A percentile compares a stretch with the other conserved stretches of the same genome.
Evolutionary conservation across 2,888 invertebrate genomes (phyloP).

Genomic region (Imbricaverruca yamaguchii): DNA sequence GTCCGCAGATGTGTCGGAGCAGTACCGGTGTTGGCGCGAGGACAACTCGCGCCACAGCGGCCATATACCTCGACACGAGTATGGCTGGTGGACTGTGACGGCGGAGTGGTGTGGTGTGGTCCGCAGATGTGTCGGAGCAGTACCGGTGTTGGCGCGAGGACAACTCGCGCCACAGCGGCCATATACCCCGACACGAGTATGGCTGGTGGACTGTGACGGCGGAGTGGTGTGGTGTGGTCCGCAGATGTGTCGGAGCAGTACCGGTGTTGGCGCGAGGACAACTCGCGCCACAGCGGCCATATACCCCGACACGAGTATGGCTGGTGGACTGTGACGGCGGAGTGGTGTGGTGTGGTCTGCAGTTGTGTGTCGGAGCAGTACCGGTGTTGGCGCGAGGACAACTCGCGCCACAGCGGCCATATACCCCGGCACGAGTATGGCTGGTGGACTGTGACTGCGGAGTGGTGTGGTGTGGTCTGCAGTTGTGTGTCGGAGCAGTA

Average conservation of each 20-base stretch:
- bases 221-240: no score
- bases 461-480: no score
- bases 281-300: slow-evolving; percentile 79
- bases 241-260: slow-evolving; percentile 74
- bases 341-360: no score
- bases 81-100: slow-evolving; percentile 62
- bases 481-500: no score
- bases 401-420: no score
- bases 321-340: no score
- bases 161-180: slow-evolving; percentile 78
- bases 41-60: slow-evolving; percentile 86
- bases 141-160: slow-evolving; percentile 86
- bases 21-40: slow-evolving; percentile 83
- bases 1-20: slow-evolving; percentile 66
- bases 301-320: slow-evolving; percentile 35
- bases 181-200: slow-evolving; percentile 43
- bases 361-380: no score
- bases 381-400: no score
- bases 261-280: slow-evolving; percentile 84
- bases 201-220: no score
- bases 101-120: slow-evolving; percentile 78
- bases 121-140: slow-evolving; percentile 66
- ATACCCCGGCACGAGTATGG: no score
- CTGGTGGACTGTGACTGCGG: no score
- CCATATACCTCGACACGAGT: slow-evolving; percentile 65